Base-by-base conservation (phyloP, 53 echinoderm and acorn worm species). In the Glandiceps talaboti region DNA sequence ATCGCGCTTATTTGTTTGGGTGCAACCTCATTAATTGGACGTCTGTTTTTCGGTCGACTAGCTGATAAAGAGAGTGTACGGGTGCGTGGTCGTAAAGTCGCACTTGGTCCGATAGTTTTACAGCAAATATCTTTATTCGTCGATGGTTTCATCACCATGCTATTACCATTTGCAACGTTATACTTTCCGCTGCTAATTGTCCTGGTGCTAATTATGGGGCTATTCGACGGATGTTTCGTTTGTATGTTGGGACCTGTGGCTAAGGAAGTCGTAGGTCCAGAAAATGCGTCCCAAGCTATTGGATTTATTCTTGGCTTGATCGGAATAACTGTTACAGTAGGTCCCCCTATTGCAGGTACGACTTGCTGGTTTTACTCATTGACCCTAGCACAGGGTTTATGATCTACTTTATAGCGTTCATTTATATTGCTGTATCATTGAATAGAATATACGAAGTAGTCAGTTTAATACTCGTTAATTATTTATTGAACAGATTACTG, bases 211-310 rank as follows among this genome's bases (percentile, higher is more conserved):
- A 75, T 97, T 27, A 93, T 97, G 93, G 97, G 97, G 14, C 76
- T 97, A 30, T 97, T 97, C 77, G 97, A 93, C 33, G 97, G 97
- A 0, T 83, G 83, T 32, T 93, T 93, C 74, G 93, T 97, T 26
- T 82, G 88, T 28, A 93, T 97, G 93, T 93, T 97, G 80, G 97
- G 96, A 12, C 97, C 97, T 30, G 86, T 97, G 29, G 97, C 97
- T 0, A 89, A 84, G 64, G 91, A 91, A 76, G 76, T 97, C 81
- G 97, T 93, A 26, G 96, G 97, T 1, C 83, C 85, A 28, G 82
- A 85, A 29, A 81, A 89, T 32, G 86, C 93, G 75, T 91, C 97
- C 1, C 91, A 93, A 75, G 97, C 85, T 1, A 81, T 97, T 32
- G 97, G 97, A 14, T 89, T 85, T 31, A 84, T 97, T 20, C 89